Evolutionary conservation across 2,888 invertebrate genomes (phyloP), one percentile per base, ranked within the genome.

Genomic region (Ormyrus pomaceus): DNA sequence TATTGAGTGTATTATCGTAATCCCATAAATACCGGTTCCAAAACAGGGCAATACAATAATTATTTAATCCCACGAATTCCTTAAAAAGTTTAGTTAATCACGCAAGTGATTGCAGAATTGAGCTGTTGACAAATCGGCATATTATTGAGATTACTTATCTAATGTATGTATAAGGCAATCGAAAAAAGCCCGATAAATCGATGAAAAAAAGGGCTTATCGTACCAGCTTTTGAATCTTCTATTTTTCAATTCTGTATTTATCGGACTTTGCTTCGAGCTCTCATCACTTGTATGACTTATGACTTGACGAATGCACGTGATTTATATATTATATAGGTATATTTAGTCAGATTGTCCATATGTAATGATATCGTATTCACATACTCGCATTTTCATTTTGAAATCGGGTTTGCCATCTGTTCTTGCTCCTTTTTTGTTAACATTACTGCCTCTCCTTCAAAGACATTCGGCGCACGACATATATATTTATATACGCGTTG

Each of bases 341-440:
- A 65, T 66, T 73, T 77, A 77, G 82, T 86, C 85, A 84, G 88
- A 89, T 89, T 89, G 88, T 89, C 88, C 87, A 85, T 87, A 86
- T 86, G 86, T 86, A 85, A 87, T 87, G 87, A 88, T 89, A 89
- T 87, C 82, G 81, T 86, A 83, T 82, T 82, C 81, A 83, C 82
- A 79, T 81, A 79, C 79, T 82, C 78, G 56, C 71, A 66, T 79
- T 81, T 50, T 80, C 75, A 65, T 55, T 53, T 62, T 70, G 62
- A 58, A 62, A 77, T 66, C 72, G 6, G 79, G 71, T 74, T 19
- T 65, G 46, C 46, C 10, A 59, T 66, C 10, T 58, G 9, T 58
- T 11, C 61, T 34, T 53, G 61, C 59, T 58, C 64, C 51, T 45
- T 58, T 58, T 13, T 72, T 19, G 59, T 56, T 10, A 59, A 61